Conservation (phyloP, 2,888 invertebrate genomes). For the Camponotus fellah region DNA sequence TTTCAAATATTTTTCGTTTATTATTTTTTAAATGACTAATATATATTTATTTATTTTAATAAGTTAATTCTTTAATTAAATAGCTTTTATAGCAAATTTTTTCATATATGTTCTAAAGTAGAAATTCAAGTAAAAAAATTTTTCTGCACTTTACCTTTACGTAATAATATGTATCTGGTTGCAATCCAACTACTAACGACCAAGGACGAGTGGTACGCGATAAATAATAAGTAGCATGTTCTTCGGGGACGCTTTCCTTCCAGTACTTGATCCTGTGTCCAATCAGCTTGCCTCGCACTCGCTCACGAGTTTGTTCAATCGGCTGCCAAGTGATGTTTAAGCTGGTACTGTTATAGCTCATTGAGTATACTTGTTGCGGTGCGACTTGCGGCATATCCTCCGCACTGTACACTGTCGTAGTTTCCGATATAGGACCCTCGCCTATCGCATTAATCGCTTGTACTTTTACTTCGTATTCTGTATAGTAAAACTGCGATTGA, state of each 20-base stretch:
- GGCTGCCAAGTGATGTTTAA: constrained; percentile 97
- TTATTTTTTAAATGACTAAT: constrained; percentile 15
- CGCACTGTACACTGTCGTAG: constrained; percentile 93
- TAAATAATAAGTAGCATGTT: constrained; percentile 93
- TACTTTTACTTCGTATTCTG: constrained; percentile 94
- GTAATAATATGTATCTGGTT: constrained; percentile 96
- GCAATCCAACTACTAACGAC: constrained; percentile 97
- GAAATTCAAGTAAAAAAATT: background rate
- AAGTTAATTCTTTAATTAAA: background rate
- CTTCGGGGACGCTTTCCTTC: constrained; percentile 92
- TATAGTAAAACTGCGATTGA: constrained; percentile 92
- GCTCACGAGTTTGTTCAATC: constrained; percentile 93
- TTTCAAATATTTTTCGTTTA: background rate
- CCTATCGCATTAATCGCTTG: constrained; percentile 94
- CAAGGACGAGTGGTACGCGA: constrained; percentile 94
- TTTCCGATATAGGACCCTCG: constrained; percentile 92
- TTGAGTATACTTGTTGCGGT: constrained; percentile 93
- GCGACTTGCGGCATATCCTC: constrained; percentile 96
- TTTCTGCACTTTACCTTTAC: constrained; percentile 88
- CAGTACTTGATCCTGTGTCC: constrained; percentile 98
- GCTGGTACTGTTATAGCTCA: constrained; percentile 96
- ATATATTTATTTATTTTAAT: background rate
- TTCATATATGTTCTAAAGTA: background rate
- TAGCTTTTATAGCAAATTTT: background rate
- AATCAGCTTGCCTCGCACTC: constrained; percentile 95